Evolutionary conservation across 1,140 invertebrate species (phyloP), one percentile per base, ranked within the genome.

Genomic region (Cotesia chilonis): DNA sequence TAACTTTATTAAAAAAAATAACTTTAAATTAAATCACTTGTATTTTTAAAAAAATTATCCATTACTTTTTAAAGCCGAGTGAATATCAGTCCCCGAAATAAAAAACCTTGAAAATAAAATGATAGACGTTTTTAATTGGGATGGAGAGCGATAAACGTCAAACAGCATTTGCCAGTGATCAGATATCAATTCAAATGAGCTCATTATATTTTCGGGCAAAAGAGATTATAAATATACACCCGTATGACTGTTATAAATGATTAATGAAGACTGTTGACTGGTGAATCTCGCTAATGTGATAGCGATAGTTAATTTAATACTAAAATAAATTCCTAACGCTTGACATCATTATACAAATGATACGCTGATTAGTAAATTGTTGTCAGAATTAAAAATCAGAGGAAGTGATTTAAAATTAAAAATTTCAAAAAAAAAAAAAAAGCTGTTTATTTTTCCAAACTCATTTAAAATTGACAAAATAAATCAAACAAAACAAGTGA

Each of bases 151-250:
- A 38, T 4, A 14, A 17, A 14, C 28, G 5, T 54, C 38, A 41
- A 79, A 79, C 77, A 75, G 79, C 79, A 82, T 80, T 82, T 81
- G 79, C 63, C 75, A 9, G 10, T 68, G 74, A 83, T 83, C 82
- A 79, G 82, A 83, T 83, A 83, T 80, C 77, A 77, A 82, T 82
- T 83, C 80, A 79, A 82, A 82, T 81, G 82, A 82, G 80, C 80
- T 83, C 80, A 81, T 83, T 83, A 82, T 82, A 83, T 81, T 82
- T 47, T 82, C 72, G 79, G 79, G 74, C 74, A 77, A 73, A 75
- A 72, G 75, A 75, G 76, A 77, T 77, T 74, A 57, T 38, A 73
- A 61, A 51, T 10, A 65, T 14, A 72, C 38, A 20, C 36, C 47
- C 74, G 71, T 74, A 78, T 74, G 76, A 74, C 66, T 35, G 7